Base-by-base conservation (phyloP, 1,140 invertebrate genomes). In the Lethrus apterus region DNA sequence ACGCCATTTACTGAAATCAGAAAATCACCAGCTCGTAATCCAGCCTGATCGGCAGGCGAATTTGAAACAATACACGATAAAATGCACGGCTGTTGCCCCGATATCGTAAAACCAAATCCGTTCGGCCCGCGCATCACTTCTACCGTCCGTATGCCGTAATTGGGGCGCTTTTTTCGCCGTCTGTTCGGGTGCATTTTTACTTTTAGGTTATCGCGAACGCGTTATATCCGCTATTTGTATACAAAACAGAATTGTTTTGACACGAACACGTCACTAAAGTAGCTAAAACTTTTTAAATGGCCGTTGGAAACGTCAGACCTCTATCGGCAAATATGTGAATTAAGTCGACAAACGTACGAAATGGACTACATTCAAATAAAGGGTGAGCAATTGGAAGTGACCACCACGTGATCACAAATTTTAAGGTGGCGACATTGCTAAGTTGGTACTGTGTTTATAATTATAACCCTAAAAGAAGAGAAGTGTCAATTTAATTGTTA, bases 61-160 rank as follows among this genome's bases (percentile, higher is more conserved):
- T 84, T 82, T 48, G 76, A 71, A 1, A 90, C 87, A 56, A 93
- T 92, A 65, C 86, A 90, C 55, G 88, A 89, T 8, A 94, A 71
- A 52, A 92, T 83, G 64, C 89, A 93, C 0, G 90, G 90, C 55
- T 89, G 85, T 58, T 94, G 89, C 0, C 90, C 90, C n/a, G 89
- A 92, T 52, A 93, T 91, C 9, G 90, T 93, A 60, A 93, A 93
- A 4, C 90, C 90, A 66, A 89, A 93, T 5, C 89, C 90, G 58
- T 87, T 86, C 46, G 79, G 74, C 1, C 91, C 89, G 44, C 91
- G 74, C 0, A 79, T 73, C 5, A 96, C 79, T 59, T 95, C 88
- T 13, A 95, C 86, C 2, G 83, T 86, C 36, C 88, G 79, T 13
- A 91, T 83, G 4, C 84, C 83, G 62, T 88, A 81, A 57, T 81